Conservation (phyloP, 2,797 vertebrate species). For the Erethizon dorsatum region DNA sequence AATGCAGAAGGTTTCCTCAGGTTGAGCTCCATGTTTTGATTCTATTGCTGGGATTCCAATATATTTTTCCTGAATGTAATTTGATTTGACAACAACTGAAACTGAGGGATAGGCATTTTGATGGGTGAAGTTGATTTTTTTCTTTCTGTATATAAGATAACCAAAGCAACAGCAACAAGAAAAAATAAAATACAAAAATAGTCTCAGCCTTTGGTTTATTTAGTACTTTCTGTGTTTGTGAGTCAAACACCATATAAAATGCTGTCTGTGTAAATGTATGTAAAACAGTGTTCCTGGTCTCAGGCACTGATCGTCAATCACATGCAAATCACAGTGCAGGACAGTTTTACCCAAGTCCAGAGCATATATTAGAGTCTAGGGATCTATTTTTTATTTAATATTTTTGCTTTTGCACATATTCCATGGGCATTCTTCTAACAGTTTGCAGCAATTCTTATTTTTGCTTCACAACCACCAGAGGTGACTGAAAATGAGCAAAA, state of each 20-base stretch:
- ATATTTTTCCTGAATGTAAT: not conserved
- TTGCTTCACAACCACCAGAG: not conserved
- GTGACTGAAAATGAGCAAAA: constrained; percentile 9
- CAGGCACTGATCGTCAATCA: not conserved
- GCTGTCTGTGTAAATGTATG: not conserved
- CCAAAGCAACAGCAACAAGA: not conserved
- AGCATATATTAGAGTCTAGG: not conserved
- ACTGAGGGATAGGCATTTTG: not conserved
- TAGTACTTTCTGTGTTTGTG: not conserved
- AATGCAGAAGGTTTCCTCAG: not conserved
- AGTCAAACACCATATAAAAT: not conserved
- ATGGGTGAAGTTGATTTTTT: not conserved
- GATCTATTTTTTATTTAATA: not conserved
- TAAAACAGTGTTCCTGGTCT: not conserved
- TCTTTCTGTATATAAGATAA: not conserved
- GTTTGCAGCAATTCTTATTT: not conserved
- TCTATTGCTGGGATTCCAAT: not conserved
- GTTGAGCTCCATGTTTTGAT: not conserved
- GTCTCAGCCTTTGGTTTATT: not conserved
- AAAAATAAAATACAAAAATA: not conserved
- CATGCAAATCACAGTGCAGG: not conserved
- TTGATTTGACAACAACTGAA: not conserved
- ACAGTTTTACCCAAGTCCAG: not conserved
- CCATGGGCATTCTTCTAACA: not conserved
- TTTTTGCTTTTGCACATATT: not conserved